These are phyloP conservation scores for Ammodytes marinus DNA, from an alignment of 2,113 vertebrate species.

Conservation along the genomic window DNA sequence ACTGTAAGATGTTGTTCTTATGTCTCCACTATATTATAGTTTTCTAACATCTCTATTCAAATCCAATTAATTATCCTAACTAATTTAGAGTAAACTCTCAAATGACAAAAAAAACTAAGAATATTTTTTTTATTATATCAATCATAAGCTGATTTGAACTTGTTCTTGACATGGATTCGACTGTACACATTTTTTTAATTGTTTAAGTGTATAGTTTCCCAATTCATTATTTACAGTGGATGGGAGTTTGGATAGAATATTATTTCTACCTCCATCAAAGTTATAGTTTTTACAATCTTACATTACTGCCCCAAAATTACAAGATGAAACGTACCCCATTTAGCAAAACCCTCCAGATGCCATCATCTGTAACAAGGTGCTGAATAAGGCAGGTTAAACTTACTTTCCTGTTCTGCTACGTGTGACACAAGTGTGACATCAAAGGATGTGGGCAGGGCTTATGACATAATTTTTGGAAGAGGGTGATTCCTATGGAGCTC, in stretches of 20 bases:
- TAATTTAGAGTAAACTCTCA: background rate
- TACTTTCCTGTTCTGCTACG: background rate
- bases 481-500: constrained; percentile 65
- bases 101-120: background rate
- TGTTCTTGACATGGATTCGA: background rate
- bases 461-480: constrained; percentile 65
- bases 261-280: background rate
- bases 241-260: background rate
- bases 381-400: constrained; percentile 13
- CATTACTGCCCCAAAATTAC: background rate
- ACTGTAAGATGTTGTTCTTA: no score
- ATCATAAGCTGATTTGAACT: no score
- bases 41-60: background rate
- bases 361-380: no score
- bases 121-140: background rate
- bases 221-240: background rate
- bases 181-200: background rate
- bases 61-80: background rate
- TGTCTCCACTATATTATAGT: background rate
- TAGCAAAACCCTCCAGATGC: background rate
- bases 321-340: background rate
- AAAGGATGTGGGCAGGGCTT: constrained; percentile 62
- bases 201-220: background rate
- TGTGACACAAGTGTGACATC: constrained; percentile 65
- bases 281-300: background rate